Base-by-base conservation (phyloP, 2,113 vertebrate species). In the Nibea coibor region DNA sequence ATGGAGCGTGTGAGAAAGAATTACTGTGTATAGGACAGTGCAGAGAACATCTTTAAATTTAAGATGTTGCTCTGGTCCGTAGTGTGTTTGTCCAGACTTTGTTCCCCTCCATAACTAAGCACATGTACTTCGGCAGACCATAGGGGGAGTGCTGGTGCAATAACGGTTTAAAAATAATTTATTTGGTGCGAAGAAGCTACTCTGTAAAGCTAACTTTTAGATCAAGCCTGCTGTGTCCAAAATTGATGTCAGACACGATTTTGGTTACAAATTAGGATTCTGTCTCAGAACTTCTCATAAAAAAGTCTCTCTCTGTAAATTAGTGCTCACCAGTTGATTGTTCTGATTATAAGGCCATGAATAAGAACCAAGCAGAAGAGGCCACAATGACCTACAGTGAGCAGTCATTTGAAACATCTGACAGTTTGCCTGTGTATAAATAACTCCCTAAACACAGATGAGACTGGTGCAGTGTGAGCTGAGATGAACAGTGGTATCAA, bases 101-200 rank as follows among this genome's bases (percentile, higher is more conserved):
- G 35, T 72, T 80, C n/a, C 26, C n/a, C 20, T 78, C 15, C 42
- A 72, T 35, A 31, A 79, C 58, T 87, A 35, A 69, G 68, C 42
- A 74, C 28, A 65, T 53, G 58, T 26, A n/a, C 35, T 50, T 48
- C 72, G 58, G 56, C 15, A 54, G 72, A 74, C 26, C 17, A 1
- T 5, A 17, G 57, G 43, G 26, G 58, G n/a, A 59, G 17, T 42
- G 54, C 62, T 39, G 45, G 24, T 47, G 43, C 26, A 83, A 62
- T 26, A 62, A 31, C 48, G 63, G 43, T 24, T 62, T 22, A 51
- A 17, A 26, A 65, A 45, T 17, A 47, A 7, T 10, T 35, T 39
- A 22, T 16, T 10, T 31, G 15, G 45, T 28, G 10, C 4, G 42
- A 47, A 26, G 10, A 68, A 10, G 16, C 15, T 20, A 48, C 31